Percentiles rank a stretch among this genome's conserved stretches.
Conservation (phyloP, 2,797 vertebrate genomes). For the Hephaestus fuliginosus region DNA sequence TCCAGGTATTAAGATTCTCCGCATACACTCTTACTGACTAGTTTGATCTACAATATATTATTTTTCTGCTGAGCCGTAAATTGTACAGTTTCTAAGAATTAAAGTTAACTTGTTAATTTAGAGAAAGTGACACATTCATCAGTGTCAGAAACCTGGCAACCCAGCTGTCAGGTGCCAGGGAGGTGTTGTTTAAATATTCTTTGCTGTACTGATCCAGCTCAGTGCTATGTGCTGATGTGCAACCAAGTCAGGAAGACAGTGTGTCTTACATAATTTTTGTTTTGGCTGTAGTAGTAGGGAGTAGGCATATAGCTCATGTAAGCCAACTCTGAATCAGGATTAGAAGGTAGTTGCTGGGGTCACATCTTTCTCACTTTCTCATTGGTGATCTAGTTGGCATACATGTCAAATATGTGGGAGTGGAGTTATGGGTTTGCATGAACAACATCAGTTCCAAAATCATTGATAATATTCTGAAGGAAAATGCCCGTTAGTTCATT, state of each 20-base stretch:
- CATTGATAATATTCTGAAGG: background rate
- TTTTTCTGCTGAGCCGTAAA: background rate
- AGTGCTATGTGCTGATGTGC: conserved; percentile 13
- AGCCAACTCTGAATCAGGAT: conserved; percentile 31
- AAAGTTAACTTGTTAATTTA: conserved; percentile 22
- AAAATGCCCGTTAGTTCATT: background rate
- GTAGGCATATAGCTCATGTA: conserved; percentile 38
- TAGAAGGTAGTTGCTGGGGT: conserved; percentile 26
- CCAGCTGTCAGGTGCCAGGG: conserved; percentile 1
- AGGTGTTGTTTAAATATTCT: conserved; percentile 17
- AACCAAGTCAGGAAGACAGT: conserved; percentile 24
- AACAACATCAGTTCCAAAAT: conserved; percentile 4
- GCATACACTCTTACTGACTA: background rate
- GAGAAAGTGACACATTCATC: conserved; percentile 10
- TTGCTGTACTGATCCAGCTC: background rate
- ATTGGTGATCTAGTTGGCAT: conserved; percentile 30
- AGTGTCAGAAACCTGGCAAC: conserved; percentile 22
- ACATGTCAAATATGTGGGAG: conserved; percentile 15
- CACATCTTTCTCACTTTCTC: conserved; percentile 28
- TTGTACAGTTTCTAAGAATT: background rate
- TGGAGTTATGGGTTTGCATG: conserved; percentile 15
- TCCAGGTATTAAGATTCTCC: conserved; percentile 68
- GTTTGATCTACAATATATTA: background rate
- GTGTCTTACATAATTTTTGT: conserved; percentile 29
- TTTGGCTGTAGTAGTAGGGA: conserved; percentile 28